Conservation (phyloP, 2,797 vertebrate species). For the Schizopygopsis malacanthus region DNA sequence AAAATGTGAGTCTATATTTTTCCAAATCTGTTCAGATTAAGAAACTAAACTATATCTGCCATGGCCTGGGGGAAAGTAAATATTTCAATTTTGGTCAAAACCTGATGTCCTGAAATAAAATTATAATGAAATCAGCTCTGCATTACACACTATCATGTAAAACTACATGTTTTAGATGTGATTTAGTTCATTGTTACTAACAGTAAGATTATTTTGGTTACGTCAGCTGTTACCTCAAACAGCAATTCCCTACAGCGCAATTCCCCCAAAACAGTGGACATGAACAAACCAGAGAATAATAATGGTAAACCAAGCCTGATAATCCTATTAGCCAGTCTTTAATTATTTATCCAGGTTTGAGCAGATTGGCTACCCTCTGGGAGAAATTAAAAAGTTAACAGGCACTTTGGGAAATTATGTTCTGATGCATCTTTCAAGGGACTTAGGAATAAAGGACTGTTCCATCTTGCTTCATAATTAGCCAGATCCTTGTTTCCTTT, state of each 20-base stretch:
- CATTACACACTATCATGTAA: background rate
- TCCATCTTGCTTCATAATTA: constrained; percentile 48
- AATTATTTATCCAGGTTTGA: constrained; percentile 57
- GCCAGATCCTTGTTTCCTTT: constrained; percentile 38
- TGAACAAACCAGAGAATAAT: constrained; percentile 46
- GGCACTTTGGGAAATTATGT: constrained; percentile 49
- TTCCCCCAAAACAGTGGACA: constrained; percentile 30
- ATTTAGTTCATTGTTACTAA: background rate
- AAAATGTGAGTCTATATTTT: background rate
- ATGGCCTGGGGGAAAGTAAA: background rate
- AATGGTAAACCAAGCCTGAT: constrained; percentile 55
- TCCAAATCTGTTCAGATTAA: background rate
- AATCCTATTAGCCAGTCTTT: constrained; percentile 52
- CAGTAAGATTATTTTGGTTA: background rate
- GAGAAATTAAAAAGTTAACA: constrained; percentile 59
- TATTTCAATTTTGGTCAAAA: background rate
- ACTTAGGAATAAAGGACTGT: constrained; percentile 36
- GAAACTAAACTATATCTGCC: background rate
- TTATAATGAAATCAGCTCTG: background rate
- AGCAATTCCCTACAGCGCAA: constrained; percentile 36
- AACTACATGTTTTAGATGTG: background rate
- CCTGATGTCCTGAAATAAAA: background rate
- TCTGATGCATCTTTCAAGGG: constrained; percentile 42
- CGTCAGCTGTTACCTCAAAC: background rate
- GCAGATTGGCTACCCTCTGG: constrained; percentile 52